phyloP scores from a whole-genome alignment of 1,140 invertebrate genomes.

The Caenorhabditis latens region DNA sequence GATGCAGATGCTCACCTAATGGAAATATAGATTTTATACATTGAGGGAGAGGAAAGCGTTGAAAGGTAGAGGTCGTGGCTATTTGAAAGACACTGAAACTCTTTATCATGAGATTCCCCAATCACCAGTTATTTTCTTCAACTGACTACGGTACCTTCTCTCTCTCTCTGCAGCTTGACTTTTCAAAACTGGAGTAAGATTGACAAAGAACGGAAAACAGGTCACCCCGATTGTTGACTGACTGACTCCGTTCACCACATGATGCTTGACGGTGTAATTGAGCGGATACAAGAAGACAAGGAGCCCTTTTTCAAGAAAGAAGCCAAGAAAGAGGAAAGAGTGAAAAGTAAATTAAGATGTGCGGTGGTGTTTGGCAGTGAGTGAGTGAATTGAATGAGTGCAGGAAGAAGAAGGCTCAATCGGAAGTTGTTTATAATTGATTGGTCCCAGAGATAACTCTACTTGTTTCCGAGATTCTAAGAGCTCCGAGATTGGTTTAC shows the following conservation, averaged over 20 bases:
- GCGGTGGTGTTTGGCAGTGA: conserved; percentile 16
- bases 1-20: conserved; percentile 28
- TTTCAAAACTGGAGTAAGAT: conserved; percentile 52
- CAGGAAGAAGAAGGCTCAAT: conserved; percentile 10
- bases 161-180: background rate
- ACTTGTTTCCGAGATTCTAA: background rate
- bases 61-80: background rate
- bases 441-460: conserved; percentile 15
- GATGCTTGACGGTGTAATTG: conserved; percentile 42
- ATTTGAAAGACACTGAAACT: too few relatives aligned
- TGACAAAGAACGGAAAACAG: conserved; percentile 55
- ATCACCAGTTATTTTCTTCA: too few relatives aligned
- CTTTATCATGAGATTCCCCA: too few relatives aligned
- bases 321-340: background rate
- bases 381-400: conserved; percentile 4
- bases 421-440: conserved; percentile 55
- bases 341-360: conserved; percentile 55
- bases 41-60: background rate
- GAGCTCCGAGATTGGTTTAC: background rate
- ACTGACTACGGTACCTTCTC: background rate
- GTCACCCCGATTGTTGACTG: conserved; percentile 26
- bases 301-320: background rate
- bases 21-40: background rate
- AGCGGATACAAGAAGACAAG: conserved; percentile 33
- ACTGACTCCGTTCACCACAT: background rate